phyloP scores from a whole-genome alignment of 2,888 invertebrate species.

The Apocheima hispidaria region DNA sequence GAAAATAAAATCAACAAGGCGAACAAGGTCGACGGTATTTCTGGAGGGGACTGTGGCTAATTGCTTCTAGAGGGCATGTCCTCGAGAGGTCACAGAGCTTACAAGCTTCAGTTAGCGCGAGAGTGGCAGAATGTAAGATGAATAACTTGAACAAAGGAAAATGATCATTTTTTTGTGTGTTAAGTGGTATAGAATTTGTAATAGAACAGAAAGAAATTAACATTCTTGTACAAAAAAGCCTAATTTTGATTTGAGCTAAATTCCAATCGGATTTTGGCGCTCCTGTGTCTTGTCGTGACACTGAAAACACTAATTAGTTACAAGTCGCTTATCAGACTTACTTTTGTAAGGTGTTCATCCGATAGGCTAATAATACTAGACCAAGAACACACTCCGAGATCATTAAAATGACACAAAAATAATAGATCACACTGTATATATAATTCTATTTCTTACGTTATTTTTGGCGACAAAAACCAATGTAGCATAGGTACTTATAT shows the following conservation, averaged over 20 bases:
- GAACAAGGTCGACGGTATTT: constrained; percentile 53
- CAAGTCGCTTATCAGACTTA: too few relatives aligned
- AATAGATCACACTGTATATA: neutral
- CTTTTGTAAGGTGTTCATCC: too few relatives aligned
- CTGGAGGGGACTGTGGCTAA: constrained; percentile 60
- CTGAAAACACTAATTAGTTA: too few relatives aligned
- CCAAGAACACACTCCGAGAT: too few relatives aligned
- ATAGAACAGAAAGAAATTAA: neutral
- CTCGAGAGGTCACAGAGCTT: constrained; percentile 46
- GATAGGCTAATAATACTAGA: too few relatives aligned
- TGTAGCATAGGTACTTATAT: constrained; percentile 1
- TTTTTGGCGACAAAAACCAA: constrained; percentile 8
- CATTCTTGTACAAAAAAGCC: neutral
- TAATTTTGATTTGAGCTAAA: neutral
- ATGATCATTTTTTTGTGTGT: neutral
- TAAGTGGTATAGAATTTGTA: neutral
- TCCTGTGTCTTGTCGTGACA: too few relatives aligned
- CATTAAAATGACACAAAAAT: too few relatives aligned
- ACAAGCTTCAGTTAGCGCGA: constrained; percentile 11
- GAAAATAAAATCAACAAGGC: constrained; percentile 47
- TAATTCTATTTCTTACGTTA: neutral
- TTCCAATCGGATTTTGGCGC: neutral
- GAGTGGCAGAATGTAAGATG: neutral
- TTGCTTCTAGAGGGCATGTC: constrained; percentile 52
- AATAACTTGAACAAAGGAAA: constrained; percentile 14